Evolutionary conservation across 2,797 vertebrate species (phyloP).

Genomic region (Sebastes trivittatus): DNA sequence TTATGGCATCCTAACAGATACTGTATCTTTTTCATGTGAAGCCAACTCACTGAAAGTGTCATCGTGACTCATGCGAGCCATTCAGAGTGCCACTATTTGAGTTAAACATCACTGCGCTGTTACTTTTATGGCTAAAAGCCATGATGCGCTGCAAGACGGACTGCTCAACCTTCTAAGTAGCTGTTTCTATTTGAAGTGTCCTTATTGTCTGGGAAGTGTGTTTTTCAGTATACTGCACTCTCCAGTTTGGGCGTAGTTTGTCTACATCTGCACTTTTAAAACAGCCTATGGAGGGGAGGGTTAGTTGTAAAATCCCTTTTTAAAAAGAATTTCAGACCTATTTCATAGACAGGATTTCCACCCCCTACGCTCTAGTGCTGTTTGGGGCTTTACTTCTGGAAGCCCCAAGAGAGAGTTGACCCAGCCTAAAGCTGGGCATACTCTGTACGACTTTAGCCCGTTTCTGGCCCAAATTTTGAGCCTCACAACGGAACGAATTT

Average conservation of each 20-base stretch:
- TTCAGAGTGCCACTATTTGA: slow-evolving; percentile 22
- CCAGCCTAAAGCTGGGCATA: not conserved
- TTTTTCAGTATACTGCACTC: not conserved
- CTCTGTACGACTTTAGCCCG: no score
- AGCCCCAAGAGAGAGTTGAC: slow-evolving; percentile 18
- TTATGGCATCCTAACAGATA: slow-evolving; percentile 11
- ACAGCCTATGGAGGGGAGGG: not conserved
- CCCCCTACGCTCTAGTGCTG: not conserved
- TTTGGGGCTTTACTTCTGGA: slow-evolving; percentile 10
- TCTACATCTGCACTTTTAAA: not conserved
- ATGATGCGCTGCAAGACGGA: not conserved
- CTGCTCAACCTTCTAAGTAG: not conserved
- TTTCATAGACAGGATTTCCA: not conserved
- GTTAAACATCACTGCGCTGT: slow-evolving; percentile 23
- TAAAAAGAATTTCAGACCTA: not conserved
- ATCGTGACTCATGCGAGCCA: not conserved
- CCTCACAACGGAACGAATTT: no score
- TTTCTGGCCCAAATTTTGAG: no score
- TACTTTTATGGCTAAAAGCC: slow-evolving; percentile 35
- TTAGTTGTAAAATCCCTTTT: not conserved
- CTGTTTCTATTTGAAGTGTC: not conserved
- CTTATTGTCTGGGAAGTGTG: not conserved
- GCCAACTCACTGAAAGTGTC: not conserved
- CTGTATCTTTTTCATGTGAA: slow-evolving; percentile 19
- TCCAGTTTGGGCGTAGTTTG: not conserved